Base-by-base conservation (phyloP, 2,797 vertebrate species). In the Smutsia temminckii region DNA sequence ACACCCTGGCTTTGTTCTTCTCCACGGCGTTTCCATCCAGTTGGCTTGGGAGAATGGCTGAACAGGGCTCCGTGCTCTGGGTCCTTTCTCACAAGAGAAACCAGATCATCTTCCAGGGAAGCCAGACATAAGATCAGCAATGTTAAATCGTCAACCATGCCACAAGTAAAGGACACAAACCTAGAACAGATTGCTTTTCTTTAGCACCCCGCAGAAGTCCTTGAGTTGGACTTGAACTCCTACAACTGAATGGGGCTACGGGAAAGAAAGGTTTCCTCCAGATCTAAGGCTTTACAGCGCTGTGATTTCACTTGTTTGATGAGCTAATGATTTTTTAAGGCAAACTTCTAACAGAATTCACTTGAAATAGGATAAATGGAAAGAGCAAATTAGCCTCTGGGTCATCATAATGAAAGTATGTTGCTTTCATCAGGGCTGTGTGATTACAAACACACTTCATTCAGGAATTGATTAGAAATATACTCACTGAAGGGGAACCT, bases 301-400 rank as follows among this genome's bases (percentile, higher is more conserved):
- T 61, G 5, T 74, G 83, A 69, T 21, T 93, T 79, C 46, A 46
- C 46, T 46, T 0, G 46, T 46, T 46, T 12, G 46, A 46, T 46
- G 46, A 46, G 11, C 46, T 11, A 12, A 46, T 46, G 46, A 46
- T 81, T 74, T 90, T 84, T 84, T 77, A 23, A 84, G 81, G 74
- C 85, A 42, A 79, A 49, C 64, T 46, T 72, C 69, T 71, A 68
- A 42, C 40, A 46, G 32, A 93, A 42, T 68, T 29, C 80, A 34
- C 89, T 86, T 69, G 16, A 92, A 93, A 46, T 55, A 85, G 88
- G 51, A 69, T n/a, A 68, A 92, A 68, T 66, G 32, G 53, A 95
- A 69, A 40, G 63, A 80, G n/a, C 64, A 71, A 72, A 27, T 25
- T 12, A 59, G 16, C 69, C 21, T 96, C 37, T 93, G 85, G 66